Percentiles rank a stretch among this genome's conserved stretches.
phyloP scores from a whole-genome alignment of 1,140 invertebrate genomes.

The Artemia franciscana region DNA sequence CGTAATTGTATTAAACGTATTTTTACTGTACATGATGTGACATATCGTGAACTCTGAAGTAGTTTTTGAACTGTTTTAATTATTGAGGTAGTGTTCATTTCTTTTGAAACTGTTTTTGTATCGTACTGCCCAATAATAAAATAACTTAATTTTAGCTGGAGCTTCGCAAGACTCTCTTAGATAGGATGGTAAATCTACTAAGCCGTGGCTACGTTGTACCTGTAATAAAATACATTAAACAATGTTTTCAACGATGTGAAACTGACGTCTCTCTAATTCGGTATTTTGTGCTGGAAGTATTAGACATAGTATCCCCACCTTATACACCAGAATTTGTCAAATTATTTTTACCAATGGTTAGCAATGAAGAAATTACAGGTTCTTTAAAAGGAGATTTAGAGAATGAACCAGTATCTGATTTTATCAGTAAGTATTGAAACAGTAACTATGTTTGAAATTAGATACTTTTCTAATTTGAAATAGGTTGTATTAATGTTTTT shows the following conservation, averaged over 20 bases:
- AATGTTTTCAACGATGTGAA: slow-evolving; percentile 75
- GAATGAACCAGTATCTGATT: slow-evolving; percentile 80
- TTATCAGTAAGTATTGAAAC: slow-evolving; percentile 53
- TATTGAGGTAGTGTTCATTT: no score
- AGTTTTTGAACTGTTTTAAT: no score
- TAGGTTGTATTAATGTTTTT: no score
- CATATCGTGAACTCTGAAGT: no score
- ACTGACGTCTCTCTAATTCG: slow-evolving; percentile 90
- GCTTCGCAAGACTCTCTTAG: slow-evolving; percentile 87
- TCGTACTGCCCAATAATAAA: no score
- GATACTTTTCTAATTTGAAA: no score
- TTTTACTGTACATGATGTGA: no score
- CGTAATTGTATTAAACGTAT: no score
- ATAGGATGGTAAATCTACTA: slow-evolving; percentile 88
- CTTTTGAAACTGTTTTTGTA: no score
- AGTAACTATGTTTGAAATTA: no score
- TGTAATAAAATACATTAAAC: slow-evolving; percentile 81
- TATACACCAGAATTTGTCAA: slow-evolving; percentile 86
- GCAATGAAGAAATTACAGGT: slow-evolving; percentile 92
- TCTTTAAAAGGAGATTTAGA: slow-evolving; percentile 69
- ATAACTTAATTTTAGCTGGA: slow-evolving; percentile 65
- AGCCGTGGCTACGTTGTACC: slow-evolving; percentile 83
- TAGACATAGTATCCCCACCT: slow-evolving; percentile 87
- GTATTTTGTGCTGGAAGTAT: slow-evolving; percentile 88
- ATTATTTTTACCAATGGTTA: slow-evolving; percentile 84